phyloP scores from a whole-genome alignment of 2,888 invertebrate genomes.

The Hipparchia sbordonii region DNA sequence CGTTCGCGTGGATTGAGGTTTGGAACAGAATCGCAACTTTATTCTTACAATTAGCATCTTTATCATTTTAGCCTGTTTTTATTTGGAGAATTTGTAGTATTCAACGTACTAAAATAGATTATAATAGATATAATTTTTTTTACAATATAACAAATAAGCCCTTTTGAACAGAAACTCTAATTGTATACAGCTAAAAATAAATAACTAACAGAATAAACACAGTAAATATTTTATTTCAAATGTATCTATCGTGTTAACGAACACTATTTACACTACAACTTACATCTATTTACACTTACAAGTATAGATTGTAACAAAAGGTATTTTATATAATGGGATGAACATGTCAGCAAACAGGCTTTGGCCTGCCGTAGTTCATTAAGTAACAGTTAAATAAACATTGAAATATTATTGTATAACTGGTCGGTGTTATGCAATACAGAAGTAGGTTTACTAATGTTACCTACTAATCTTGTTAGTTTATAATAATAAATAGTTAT shows the following conservation, averaged over 20 bases:
- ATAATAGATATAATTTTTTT: too few species aligned
- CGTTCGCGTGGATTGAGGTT: too few species aligned
- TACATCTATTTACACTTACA: conserved; percentile 19
- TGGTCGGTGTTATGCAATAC: conserved; percentile 56
- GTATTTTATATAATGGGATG: conserved; percentile 56
- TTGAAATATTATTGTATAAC: conserved; percentile 77
- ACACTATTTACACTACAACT: conserved; percentile 36
- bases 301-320: conserved; percentile 37
- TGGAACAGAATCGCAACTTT: too few species aligned
- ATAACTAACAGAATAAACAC: background rate
- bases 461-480: too few species aligned
- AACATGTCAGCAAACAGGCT: conserved; percentile 67
- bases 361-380: conserved; percentile 69
- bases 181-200: background rate
- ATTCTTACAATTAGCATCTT: too few species aligned
- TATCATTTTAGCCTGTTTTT: too few species aligned
- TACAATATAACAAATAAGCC: too few species aligned
- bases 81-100: too few species aligned
- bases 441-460: background rate
- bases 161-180: too few species aligned
- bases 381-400: conserved; percentile 79
- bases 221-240: conserved; percentile 5
- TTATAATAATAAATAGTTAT: too few species aligned
- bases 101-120: too few species aligned
- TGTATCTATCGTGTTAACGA: conserved; percentile 30